Conservation (phyloP, 2,797 vertebrate genomes). For the Parauchenoglanis punctatus region DNA sequence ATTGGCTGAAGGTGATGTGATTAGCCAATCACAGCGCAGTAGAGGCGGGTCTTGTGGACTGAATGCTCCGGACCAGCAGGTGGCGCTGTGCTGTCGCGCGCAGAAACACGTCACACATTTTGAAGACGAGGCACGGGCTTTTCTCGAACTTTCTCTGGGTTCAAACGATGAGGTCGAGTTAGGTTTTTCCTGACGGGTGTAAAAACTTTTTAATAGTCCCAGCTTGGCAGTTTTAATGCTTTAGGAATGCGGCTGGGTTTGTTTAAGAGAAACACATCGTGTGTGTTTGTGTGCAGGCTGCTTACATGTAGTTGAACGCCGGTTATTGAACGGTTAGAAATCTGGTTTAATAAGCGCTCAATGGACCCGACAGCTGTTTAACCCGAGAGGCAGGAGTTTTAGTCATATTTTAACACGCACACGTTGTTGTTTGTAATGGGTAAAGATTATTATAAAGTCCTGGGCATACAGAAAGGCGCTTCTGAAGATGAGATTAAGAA, state of each 20-base stretch:
- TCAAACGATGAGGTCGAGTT: slow-evolving; percentile 22
- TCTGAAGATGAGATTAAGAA: slow-evolving; percentile 96
- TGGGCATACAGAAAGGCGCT: slow-evolving; percentile 92
- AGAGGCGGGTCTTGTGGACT: background rate
- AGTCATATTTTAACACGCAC: background rate
- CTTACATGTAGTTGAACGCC: background rate
- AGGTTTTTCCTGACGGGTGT: background rate
- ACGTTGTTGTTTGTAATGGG: slow-evolving; percentile 77
- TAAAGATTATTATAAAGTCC: slow-evolving; percentile 94
- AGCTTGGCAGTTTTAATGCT: background rate
- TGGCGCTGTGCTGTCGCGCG: slow-evolving; percentile 14
- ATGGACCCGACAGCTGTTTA: slow-evolving; percentile 9
- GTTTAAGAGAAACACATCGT: background rate
- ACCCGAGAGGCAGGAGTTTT: background rate
- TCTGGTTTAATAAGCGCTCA: no score
- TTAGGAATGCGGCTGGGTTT: background rate
- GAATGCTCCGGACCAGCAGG: slow-evolving; percentile 11
- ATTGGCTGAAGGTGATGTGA: background rate
- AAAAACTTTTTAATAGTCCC: background rate
- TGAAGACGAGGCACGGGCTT: slow-evolving; percentile 20
- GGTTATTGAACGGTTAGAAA: background rate
- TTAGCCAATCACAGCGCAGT: background rate
- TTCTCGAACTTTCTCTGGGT: slow-evolving; percentile 56
- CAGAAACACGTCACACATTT: background rate
- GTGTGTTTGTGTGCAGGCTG: no score